Evolutionary conservation across 2,797 vertebrate species (phyloP), one percentile per base, ranked within the genome.

Genomic region (Neostethus bicornis): DNA sequence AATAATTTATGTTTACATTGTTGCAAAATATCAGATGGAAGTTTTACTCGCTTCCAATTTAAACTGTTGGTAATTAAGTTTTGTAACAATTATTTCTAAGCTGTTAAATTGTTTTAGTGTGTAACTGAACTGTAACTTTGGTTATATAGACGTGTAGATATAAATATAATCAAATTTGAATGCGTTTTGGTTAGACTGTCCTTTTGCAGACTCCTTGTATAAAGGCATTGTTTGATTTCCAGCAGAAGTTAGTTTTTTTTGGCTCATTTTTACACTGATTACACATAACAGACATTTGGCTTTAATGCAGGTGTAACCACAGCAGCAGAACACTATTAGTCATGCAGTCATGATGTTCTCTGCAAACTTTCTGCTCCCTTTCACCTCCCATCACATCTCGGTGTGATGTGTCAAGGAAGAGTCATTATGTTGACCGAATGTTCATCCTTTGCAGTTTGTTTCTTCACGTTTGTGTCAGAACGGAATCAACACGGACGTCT

Each of bases 271-370:
- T 19, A 5, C 16, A 38, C 17, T 37, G 28, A 29, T 38, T 17
- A 42, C 25, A 77, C 59, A 58, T 58, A 81, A 75, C 16, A 68
- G 79, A 79, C 66, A 19, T 51, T 29, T 49, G 52, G 53, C 64
- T 45, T 51, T 5, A 57, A 35, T 52, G 48, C 53, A 73, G 51
- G 64, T 63, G 44, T 54, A 58, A 45, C 17, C 56, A 20, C 61
- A 59, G 62, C 74, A 70, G 56, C 47, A 41, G 24, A 45, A 46
- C 38, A 51, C 62, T 53, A 21, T 71, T 62, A 70, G 73, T 83
- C 77, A 86, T 75, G 52, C 62, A 39, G 23, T 73, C 45, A 58
- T 77, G 61, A 80, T 71, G 4, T 34, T 13, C 61, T 66, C 55
- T 24, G 57, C 52, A 61, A 55, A 55, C 64, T 63, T 69, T 84